Conservation (phyloP, 2,113 vertebrate genomes). For the Carettochelys insculpta region DNA sequence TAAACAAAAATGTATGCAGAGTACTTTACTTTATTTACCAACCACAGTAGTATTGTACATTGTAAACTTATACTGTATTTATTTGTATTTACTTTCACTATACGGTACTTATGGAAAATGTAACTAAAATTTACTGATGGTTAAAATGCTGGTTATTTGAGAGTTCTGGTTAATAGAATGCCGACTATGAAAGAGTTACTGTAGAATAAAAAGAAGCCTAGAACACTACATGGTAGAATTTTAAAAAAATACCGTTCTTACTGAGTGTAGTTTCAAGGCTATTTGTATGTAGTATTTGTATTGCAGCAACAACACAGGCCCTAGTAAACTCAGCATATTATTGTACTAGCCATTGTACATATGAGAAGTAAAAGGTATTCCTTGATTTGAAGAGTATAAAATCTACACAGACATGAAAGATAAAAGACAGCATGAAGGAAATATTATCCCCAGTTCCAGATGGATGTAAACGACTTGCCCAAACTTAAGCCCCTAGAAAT, state of each 20-base stretch:
- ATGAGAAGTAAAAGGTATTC: background rate
- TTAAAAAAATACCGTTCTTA: accelerated
- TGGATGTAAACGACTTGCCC: background rate
- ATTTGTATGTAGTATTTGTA: background rate
- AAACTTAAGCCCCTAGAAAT: background rate
- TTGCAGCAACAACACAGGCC: background rate
- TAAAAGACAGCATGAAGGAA: accelerated
- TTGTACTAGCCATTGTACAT: background rate
- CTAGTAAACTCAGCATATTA: background rate
- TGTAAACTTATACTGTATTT: no score
- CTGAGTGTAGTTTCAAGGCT: background rate
- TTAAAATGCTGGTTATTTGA: no score
- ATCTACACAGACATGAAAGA: background rate
- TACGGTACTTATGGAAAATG: no score
- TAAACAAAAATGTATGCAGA: no score
- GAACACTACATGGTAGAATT: background rate
- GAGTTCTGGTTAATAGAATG: no score
- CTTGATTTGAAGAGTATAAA: background rate
- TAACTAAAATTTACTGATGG: no score
- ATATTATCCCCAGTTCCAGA: background rate
- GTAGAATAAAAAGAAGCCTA: background rate
- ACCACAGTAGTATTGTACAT: no score
- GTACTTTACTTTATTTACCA: no score
- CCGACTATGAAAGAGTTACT: no score
- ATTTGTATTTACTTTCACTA: no score